These are phyloP conservation scores for Seira ritae DNA, from an alignment of 2,888 invertebrate species.

Conservation along the genomic window DNA sequence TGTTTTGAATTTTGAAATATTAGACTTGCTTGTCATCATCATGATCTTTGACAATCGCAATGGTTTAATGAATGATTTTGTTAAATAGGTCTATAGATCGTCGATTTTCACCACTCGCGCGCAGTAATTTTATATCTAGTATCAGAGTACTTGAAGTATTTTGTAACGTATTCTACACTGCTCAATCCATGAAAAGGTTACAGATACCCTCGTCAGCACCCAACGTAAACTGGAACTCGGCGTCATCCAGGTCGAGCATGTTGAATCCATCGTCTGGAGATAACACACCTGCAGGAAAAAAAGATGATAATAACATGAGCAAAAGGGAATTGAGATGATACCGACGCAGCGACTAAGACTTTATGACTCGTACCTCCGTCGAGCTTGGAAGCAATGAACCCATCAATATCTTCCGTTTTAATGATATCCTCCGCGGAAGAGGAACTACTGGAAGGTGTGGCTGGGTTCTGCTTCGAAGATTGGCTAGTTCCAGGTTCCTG, in stretches of 20 bases:
- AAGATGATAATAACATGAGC: neutral
- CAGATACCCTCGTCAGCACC: conserved; percentile 71
- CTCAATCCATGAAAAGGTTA: conserved; percentile 64
- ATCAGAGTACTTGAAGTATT: neutral
- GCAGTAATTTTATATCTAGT: neutral
- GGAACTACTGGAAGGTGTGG: conserved; percentile 15
- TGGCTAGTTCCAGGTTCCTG: conserved; percentile 50
- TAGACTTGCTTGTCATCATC: too few relatives aligned
- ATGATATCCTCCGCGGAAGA: conserved; percentile 23
- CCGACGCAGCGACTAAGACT: neutral
- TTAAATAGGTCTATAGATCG: too few relatives aligned
- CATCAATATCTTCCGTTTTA: conserved; percentile 33
- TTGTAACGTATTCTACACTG: neutral
- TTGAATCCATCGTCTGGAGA: conserved; percentile 60
- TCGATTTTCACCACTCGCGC: neutral
- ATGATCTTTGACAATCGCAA: neutral
- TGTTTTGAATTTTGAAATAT: too few relatives aligned
- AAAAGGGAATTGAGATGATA: neutral
- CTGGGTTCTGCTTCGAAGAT: conserved; percentile 22
- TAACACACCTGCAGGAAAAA: conserved; percentile 17
- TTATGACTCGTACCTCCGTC: conserved; percentile 37
- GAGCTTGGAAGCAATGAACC: conserved; percentile 38
- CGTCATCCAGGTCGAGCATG: conserved; percentile 60
- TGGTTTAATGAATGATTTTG: too few relatives aligned
- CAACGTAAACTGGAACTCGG: conserved; percentile 69